These are phyloP conservation scores for Scelioninae gen. 1 DNA, from an alignment of 2,888 invertebrate species.

Conservation along the genomic window DNA sequence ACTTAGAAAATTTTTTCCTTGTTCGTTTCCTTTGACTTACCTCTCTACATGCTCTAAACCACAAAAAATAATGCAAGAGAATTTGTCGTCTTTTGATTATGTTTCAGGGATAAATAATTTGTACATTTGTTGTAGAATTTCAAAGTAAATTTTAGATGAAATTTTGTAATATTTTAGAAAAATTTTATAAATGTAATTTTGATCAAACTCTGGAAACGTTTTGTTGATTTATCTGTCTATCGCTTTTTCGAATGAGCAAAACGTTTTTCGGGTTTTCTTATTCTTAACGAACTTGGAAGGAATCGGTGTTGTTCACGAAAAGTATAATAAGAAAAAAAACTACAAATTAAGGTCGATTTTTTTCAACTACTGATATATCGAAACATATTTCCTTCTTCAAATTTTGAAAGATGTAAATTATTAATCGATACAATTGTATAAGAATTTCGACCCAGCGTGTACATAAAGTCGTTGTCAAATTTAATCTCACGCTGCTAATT, in stretches of 20 bases:
- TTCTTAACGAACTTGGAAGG: not conserved
- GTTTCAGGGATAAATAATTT: too few relatives aligned
- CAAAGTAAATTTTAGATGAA: too few relatives aligned
- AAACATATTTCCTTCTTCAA: slow-evolving; percentile 27
- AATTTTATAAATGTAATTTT: too few relatives aligned
- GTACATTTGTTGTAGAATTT: too few relatives aligned
- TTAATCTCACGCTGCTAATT: slow-evolving; percentile 52
- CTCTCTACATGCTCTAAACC: slow-evolving; percentile 16
- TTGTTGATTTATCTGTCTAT: too few relatives aligned
- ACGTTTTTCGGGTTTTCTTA: too few relatives aligned
- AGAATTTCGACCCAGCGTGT: slow-evolving; percentile 57
- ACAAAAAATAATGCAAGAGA: too few relatives aligned
- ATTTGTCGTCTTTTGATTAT: too few relatives aligned
- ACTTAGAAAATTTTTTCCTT: slow-evolving; percentile 45
- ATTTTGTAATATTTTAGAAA: too few relatives aligned
- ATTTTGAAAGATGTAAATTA: slow-evolving; percentile 44
- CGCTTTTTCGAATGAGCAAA: too few relatives aligned
- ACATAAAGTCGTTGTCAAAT: slow-evolving; percentile 39
- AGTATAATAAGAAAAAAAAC: not conserved
- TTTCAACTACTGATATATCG: slow-evolving; percentile 19
- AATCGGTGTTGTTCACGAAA: slow-evolving; percentile 2
- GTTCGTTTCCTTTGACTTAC: slow-evolving; percentile 23
- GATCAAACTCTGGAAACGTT: too few relatives aligned
- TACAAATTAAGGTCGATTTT: slow-evolving; percentile 1
- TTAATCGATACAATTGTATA: slow-evolving; percentile 29